Base-by-base conservation (phyloP, 2,797 vertebrate species). In the Microtus obscurus region DNA sequence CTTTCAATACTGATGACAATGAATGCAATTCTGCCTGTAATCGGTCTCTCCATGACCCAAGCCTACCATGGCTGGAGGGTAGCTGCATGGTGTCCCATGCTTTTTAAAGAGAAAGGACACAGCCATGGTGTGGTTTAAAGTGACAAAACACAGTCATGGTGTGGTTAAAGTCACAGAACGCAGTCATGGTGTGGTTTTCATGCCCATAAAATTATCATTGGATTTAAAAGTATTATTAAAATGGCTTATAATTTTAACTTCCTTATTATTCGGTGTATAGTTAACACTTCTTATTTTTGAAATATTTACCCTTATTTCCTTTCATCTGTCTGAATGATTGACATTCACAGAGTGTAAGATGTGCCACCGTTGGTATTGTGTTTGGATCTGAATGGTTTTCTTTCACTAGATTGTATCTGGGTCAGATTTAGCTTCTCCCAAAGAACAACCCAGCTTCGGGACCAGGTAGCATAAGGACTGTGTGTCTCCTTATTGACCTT, bases 371-470 rank as follows among this genome's bases (percentile, higher is more conserved):
- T 17, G 63, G 34, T 23, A 13, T 63, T 40, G 34, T 4, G 0
- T 76, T 73, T 65, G 82, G 80, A 56, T n/a, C 19, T 53, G 63
- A 69, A 65, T 69, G 45, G 0, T 94, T 93, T 87, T 87, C 81
- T 95, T 95, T 82, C 40, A n/a, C 21, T 71, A 34, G 73, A 67
- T 82, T 90, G n/a, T 77, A 53, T 56, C 81, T 96, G 48, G 51
- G 37, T 79, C 61, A 78, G 40, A 92, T 76, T 48, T 88, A 73
- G 48, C 61, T 92, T 86, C 87, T 61, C 45, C 45, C 56, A 93
- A 93, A 85, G 25, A 93, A 59, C 8, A 77, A 83, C 51, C 56
- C 21, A 77, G 37, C 34, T 48, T 78, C 40, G 67, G 59, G 67
- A 82, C 53, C 65, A 93, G 82, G 67, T 67, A 73, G 31, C 61